Percentiles rank a stretch among this genome's conserved stretches.
These are phyloP conservation scores for Myotis davidii DNA, from an alignment of 2,113 vertebrate genomes.

Conservation along the genomic window DNA sequence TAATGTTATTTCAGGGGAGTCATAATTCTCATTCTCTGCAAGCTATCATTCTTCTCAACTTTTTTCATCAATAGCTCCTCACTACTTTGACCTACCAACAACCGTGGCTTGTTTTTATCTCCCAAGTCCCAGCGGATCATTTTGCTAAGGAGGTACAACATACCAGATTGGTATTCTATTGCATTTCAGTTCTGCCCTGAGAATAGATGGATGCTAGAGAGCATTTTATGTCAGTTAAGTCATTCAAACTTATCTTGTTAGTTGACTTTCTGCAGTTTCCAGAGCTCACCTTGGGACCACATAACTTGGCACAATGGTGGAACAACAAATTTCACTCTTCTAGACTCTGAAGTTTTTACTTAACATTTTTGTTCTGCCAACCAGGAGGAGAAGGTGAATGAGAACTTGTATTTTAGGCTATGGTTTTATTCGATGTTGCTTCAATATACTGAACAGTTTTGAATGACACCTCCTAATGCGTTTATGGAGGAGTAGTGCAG, in stretches of 20 bases:
- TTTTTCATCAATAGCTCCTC: neutral
- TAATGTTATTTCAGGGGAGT: neutral
- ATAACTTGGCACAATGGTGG: neutral
- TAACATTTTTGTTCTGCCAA: neutral
- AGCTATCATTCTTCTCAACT: constrained; percentile 24
- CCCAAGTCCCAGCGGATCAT: constrained; percentile 63
- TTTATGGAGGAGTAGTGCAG: neutral
- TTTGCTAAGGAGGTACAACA: constrained; percentile 75
- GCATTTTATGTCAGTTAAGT: constrained; percentile 81
- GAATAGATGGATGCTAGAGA: constrained; percentile 70
- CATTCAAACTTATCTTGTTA: constrained; percentile 82
- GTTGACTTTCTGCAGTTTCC: constrained; percentile 72
- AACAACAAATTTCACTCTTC: constrained; percentile 3
- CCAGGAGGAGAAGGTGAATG: neutral
- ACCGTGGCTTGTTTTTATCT: constrained; percentile 53
- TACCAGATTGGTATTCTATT: constrained; percentile 78
- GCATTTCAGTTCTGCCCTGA: constrained; percentile 78
- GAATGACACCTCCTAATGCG: neutral
- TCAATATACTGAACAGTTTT: neutral
- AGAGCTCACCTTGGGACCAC: constrained; percentile 38
- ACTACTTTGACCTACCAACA: constrained; percentile 53
- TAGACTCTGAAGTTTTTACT: neutral
- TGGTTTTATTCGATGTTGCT: neutral
- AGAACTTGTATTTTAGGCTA: neutral
- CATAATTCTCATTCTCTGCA: constrained; percentile 36